Evolutionary conservation across 2,888 invertebrate genomes (phyloP).

Genomic region (Ommatoiulus sabulosus): DNA sequence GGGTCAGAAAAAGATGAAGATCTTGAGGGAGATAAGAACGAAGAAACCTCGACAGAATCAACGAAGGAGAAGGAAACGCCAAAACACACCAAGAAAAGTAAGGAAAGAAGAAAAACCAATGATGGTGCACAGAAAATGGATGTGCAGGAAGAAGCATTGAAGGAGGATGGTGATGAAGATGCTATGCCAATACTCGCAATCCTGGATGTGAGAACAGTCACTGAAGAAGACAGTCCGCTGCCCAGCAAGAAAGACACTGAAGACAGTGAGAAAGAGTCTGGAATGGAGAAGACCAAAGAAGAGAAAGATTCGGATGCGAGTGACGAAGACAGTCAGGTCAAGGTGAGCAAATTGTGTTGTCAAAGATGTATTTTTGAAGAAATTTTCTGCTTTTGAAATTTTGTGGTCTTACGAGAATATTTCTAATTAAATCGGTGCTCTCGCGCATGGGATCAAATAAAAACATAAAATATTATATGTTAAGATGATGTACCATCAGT

Average conservation of each 20-base stretch:
- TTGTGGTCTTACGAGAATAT: too few species aligned
- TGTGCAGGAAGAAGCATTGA: neutral
- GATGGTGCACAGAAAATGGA: neutral
- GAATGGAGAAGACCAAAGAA: neutral
- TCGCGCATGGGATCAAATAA: too few species aligned
- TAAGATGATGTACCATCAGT: too few species aligned
- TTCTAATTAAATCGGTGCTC: too few species aligned
- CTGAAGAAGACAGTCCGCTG: slow-evolving; percentile 51
- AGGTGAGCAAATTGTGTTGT: neutral
- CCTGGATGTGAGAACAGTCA: slow-evolving; percentile 56
- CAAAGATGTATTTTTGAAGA: too few species aligned
- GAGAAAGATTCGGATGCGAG: neutral
- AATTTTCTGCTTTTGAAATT: too few species aligned
- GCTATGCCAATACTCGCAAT: slow-evolving; percentile 53
- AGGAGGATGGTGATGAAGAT: slow-evolving; percentile 5
- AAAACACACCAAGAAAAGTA: neutral
- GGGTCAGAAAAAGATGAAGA: neutral
- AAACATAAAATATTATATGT: too few species aligned
- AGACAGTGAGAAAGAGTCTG: neutral
- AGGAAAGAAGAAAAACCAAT: neutral
- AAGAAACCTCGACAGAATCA: too few species aligned
- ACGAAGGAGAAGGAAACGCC: neutral
- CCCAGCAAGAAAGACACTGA: neutral
- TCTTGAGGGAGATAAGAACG: too few species aligned
- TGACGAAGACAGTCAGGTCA: slow-evolving; percentile 13